These are phyloP conservation scores for Epizoanthus rinbou DNA, from an alignment of 92 coral and sea anemone genomes.

Conservation along the genomic window DNA sequence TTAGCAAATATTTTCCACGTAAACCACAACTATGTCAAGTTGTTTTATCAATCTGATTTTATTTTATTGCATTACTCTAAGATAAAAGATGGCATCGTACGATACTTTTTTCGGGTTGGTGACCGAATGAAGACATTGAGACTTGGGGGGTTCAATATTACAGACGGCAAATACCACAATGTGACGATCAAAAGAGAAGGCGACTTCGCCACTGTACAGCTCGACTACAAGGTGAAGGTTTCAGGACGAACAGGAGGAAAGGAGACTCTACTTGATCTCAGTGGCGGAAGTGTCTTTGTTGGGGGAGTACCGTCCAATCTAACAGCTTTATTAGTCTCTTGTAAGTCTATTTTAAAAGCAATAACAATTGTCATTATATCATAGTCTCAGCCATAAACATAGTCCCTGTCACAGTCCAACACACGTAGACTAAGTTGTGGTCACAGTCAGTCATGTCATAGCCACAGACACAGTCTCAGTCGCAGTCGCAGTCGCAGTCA, in stretches of 20 bases:
- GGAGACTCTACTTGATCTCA: conserved; percentile 62
- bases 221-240: conserved; percentile 77
- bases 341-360: not conserved
- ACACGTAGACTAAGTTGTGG: too few relatives aligned
- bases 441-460: too few relatives aligned
- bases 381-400: too few relatives aligned
- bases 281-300: conserved; percentile 76
- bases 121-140: conserved; percentile 76
- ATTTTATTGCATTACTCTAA: conserved; percentile 13
- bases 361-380: too few relatives aligned
- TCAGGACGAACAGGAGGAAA: conserved; percentile 76
- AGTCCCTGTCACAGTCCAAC: too few relatives aligned
- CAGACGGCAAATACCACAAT: conserved; percentile 77
- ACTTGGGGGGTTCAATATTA: conserved; percentile 67
- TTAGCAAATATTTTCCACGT: too few relatives aligned
- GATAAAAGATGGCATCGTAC: conserved; percentile 62
- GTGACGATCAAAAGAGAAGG: conserved; percentile 78
- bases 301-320: conserved; percentile 32
- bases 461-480: too few relatives aligned
- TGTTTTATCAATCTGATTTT: too few relatives aligned
- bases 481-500: too few relatives aligned
- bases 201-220: conserved; percentile 73
- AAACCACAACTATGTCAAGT: too few relatives aligned
- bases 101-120: conserved; percentile 74
- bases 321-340: conserved; percentile 17